Conservation (phyloP, 1,140 invertebrate genomes). For the Cardiocondyla obscurior region DNA sequence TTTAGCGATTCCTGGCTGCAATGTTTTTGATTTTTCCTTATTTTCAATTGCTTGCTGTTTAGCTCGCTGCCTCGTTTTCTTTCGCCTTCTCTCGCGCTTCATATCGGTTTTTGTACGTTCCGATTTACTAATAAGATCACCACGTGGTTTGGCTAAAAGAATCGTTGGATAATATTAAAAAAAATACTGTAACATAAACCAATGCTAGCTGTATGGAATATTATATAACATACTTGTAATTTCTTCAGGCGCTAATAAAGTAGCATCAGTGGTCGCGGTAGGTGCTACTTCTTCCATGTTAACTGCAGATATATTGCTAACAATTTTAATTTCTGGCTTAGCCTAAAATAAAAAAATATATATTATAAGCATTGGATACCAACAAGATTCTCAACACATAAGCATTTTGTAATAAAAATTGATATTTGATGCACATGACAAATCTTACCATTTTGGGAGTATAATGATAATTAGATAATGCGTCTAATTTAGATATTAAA, state of each 20-base stretch:
- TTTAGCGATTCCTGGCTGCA: slow-evolving; percentile 85
- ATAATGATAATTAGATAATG: slow-evolving; percentile 96
- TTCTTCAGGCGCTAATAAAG: slow-evolving; percentile 97
- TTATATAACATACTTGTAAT: slow-evolving; percentile 86
- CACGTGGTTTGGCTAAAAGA: slow-evolving; percentile 88
- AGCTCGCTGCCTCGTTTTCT: slow-evolving; percentile 91
- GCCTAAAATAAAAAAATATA: slow-evolving; percentile 83
- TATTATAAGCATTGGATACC: neutral
- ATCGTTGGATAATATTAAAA: slow-evolving; percentile 1
- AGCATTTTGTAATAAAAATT: neutral
- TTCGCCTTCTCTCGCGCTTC: slow-evolving; percentile 93
- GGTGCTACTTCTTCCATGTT: slow-evolving; percentile 98
- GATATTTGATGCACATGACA: slow-evolving; percentile 9
- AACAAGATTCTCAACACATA: neutral
- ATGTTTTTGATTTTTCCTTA: slow-evolving; percentile 82
- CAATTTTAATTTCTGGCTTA: slow-evolving; percentile 94
- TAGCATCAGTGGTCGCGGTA: slow-evolving; percentile 91
- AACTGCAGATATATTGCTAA: slow-evolving; percentile 96
- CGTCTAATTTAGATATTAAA: slow-evolving; percentile 95
- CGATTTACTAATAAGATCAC: slow-evolving; percentile 90
- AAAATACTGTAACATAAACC: neutral
- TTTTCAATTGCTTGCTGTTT: slow-evolving; percentile 84
- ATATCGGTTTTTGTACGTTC: slow-evolving; percentile 95
- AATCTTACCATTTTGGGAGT: slow-evolving; percentile 91
- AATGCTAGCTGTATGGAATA: slow-evolving; percentile 21